Evolutionary conservation across 2,797 vertebrate genomes (phyloP).

Genomic region (Euphonia xanthogaster): DNA sequence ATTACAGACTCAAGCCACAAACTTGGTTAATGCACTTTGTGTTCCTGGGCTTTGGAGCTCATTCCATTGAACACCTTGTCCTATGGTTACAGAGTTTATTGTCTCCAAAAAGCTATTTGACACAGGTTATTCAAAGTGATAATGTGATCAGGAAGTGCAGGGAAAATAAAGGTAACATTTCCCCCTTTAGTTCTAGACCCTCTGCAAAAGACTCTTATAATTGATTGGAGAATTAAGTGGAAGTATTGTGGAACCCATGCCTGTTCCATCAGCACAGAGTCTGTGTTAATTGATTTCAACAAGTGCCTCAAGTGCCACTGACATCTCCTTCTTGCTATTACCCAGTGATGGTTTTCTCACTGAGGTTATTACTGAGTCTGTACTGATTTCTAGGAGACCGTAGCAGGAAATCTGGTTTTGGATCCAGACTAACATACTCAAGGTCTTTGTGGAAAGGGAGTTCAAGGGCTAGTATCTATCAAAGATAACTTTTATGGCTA

Average conservation of each 20-base stretch:
- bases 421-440: not conserved
- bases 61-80: not conserved
- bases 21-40: not conserved
- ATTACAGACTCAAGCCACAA: not conserved
- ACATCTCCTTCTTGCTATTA: slow-evolving; percentile 11
- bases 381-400: slow-evolving; percentile 1
- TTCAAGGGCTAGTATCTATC: not conserved
- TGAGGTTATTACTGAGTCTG: not conserved
- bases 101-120: not conserved
- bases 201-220: not conserved
- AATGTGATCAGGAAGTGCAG: not conserved
- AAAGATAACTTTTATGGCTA: not conserved
- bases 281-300: slow-evolving; percentile 2
- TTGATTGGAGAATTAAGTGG: not conserved
- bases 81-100: not conserved
- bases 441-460: not conserved
- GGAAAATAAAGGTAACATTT: not conserved
- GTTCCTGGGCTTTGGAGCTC: not conserved
- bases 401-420: not conserved
- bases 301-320: slow-evolving; percentile 14
- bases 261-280: not conserved
- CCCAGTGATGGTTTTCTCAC: slow-evolving; percentile 14
- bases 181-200: not conserved
- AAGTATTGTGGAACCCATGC: not conserved
- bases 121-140: not conserved